phyloP scores from a whole-genome alignment of 2,888 invertebrate species.

The Lasioglossum oenotherae region DNA sequence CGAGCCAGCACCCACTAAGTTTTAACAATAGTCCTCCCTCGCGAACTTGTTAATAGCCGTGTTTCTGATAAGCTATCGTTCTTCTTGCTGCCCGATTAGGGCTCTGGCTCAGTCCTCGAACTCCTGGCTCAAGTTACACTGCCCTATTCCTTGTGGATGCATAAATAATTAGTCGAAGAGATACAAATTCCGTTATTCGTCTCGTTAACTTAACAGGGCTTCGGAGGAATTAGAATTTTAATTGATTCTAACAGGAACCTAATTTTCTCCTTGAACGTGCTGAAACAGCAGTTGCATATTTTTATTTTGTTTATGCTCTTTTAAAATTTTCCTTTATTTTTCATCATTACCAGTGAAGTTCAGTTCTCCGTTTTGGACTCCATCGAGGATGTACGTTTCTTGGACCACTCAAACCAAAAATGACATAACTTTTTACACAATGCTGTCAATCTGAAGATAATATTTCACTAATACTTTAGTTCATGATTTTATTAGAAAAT shows the following conservation, averaged over 20 bases:
- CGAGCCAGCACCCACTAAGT: slow-evolving; percentile 31
- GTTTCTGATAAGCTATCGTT: slow-evolving; percentile 29
- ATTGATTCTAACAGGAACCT: neutral
- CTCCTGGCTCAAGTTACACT: neutral
- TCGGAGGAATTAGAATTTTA: neutral
- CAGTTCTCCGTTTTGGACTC: neutral
- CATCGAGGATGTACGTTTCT: neutral
- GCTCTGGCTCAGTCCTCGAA: neutral
- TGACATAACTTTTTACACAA: neutral
- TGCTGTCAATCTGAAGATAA: neutral
- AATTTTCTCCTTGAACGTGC: neutral
- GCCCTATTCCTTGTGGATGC: neutral
- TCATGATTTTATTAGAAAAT: neutral
- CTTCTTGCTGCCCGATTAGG: neutral
- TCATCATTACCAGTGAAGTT: neutral
- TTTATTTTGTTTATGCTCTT: too few relatives aligned
- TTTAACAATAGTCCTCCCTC: slow-evolving; percentile 48
- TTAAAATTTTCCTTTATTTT: neutral
- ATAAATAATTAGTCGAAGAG: neutral
- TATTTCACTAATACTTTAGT: neutral
- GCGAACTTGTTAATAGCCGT: slow-evolving; percentile 43
- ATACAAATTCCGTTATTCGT: neutral
- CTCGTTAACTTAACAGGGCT: neutral
- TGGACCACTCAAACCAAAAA: neutral
- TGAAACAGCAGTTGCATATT: neutral